Base-by-base conservation (phyloP, 2,888 invertebrate species). In the Stenolophus ochropezus region DNA sequence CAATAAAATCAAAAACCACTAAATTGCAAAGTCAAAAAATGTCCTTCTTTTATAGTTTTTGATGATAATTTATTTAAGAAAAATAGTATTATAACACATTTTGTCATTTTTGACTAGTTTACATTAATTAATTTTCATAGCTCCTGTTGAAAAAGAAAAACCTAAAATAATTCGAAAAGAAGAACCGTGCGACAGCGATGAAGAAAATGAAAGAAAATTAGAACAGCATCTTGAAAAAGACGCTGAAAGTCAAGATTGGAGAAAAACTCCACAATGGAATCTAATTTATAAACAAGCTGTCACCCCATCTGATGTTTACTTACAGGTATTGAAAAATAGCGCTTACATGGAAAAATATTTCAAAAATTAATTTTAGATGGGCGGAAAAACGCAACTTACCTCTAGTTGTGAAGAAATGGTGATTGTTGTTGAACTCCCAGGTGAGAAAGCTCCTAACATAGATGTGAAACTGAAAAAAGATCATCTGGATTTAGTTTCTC, bases 361-460 rank as follows among this genome's bases (percentile, higher is more conserved):
- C 47, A 20, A 25, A 18, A 42, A 14, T 42, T 11, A 71, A 83
- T 83, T n/a, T 87, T 90, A 96, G 94, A 94, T 97, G 91, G 94
- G 95, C 0, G 93, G 94, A 82, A 96, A 96, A 88, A 95, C 94
- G 0, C 93, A 94, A 16, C 90, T 93, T 1, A 94, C 96, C 0
- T 92, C 96, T 1, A 96, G 96, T 86, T 97, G 97, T 89, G 97
- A 98, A 89, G 94, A 96, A 88, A 93, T 98, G 89, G 91, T 96
- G n/a, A 90, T 98, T 21, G 91, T 92, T 82, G 92, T 97, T 14
- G 90, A 93, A 85, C 90, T 98, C 87, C 95, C 96, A 0, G 94
- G 92, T 1, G 96, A 97, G 87, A 92, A 92, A 82, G 92, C 92
- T 58, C 93, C 94, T 84, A 94, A 94, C 86, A 93, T 97, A 82